Evolutionary conservation across 2,888 invertebrate genomes (phyloP).

Genomic region (Lasioglossum oenotherae): DNA sequence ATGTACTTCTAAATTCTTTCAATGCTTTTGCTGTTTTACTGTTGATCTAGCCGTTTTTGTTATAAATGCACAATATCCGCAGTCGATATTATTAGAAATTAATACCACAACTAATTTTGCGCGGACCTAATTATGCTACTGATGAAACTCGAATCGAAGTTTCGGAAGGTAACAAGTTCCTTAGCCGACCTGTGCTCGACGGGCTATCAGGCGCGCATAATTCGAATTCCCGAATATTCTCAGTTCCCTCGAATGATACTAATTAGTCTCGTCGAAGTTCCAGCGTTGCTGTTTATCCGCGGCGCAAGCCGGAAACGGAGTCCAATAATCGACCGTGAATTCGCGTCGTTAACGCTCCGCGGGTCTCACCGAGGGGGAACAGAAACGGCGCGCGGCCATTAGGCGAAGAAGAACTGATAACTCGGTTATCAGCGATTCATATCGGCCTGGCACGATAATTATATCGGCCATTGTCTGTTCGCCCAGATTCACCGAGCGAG

Average conservation of each 20-base stretch:
- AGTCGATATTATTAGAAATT: neutral
- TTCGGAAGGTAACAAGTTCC: neutral
- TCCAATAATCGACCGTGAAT: conserved; percentile 56
- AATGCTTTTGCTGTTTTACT: neutral
- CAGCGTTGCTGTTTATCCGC: conserved; percentile 33
- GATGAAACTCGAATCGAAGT: neutral
- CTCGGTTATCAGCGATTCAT: conserved; percentile 59
- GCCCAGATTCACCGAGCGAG: conserved; percentile 12
- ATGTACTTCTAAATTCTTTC: neutral
- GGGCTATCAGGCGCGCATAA: conserved; percentile 13
- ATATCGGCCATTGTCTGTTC: conserved; percentile 35
- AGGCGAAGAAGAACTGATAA: conserved; percentile 47
- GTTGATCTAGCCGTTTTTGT: too few relatives aligned
- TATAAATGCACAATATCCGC: too few relatives aligned
- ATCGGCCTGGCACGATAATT: conserved; percentile 54
- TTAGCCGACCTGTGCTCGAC: neutral
- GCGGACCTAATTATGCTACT: neutral
- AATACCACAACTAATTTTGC: neutral
- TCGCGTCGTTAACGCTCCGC: conserved; percentile 51
- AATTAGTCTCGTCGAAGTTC: conserved; percentile 50
- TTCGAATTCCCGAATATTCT: conserved; percentile 22
- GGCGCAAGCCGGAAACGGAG: conserved; percentile 22
- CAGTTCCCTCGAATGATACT: conserved; percentile 28
- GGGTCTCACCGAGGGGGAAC: conserved; percentile 15
- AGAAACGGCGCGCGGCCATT: conserved; percentile 43